A percentile compares a stretch with the other conserved stretches of the same genome.
These are phyloP conservation scores for Pseudopleuronectes americanus DNA, from an alignment of 2,797 vertebrate species.

Conservation along the genomic window DNA sequence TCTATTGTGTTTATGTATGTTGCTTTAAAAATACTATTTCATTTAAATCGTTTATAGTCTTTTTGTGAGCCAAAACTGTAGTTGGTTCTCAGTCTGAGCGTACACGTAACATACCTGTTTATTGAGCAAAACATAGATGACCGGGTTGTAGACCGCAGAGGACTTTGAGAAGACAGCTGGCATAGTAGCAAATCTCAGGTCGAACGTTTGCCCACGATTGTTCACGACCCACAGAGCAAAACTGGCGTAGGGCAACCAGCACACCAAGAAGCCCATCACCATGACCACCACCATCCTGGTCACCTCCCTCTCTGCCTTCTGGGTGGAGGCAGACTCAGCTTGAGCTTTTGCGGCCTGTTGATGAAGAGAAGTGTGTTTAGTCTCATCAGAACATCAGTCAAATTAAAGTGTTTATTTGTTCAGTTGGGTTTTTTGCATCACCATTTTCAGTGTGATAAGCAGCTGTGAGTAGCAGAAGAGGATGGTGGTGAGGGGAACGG, in stretches of 20 bases:
- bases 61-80: too few species aligned
- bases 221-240: slow-evolving; percentile 80
- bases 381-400: background rate
- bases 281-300: slow-evolving; percentile 85
- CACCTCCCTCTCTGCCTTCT: slow-evolving; percentile 85
- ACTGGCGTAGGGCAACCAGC: slow-evolving; percentile 77
- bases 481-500: slow-evolving; percentile 77
- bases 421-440: slow-evolving; percentile 41
- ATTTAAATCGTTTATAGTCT: too few species aligned
- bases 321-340: slow-evolving; percentile 83
- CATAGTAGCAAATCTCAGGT: slow-evolving; percentile 79
- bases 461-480: slow-evolving; percentile 73
- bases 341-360: slow-evolving; percentile 81
- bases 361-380: background rate
- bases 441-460: slow-evolving; percentile 79
- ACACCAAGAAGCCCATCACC: slow-evolving; percentile 84
- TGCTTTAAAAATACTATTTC: too few species aligned
- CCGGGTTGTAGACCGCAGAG: slow-evolving; percentile 83
- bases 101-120: slow-evolving; percentile 67
- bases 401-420: background rate
- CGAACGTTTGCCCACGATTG: slow-evolving; percentile 76
- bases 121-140: slow-evolving; percentile 81
- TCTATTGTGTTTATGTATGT: too few species aligned
- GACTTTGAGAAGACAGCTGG: slow-evolving; percentile 80
- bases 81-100: too few species aligned